Conservation (phyloP, 2,888 invertebrate species). For the Brachypterus glaber region DNA sequence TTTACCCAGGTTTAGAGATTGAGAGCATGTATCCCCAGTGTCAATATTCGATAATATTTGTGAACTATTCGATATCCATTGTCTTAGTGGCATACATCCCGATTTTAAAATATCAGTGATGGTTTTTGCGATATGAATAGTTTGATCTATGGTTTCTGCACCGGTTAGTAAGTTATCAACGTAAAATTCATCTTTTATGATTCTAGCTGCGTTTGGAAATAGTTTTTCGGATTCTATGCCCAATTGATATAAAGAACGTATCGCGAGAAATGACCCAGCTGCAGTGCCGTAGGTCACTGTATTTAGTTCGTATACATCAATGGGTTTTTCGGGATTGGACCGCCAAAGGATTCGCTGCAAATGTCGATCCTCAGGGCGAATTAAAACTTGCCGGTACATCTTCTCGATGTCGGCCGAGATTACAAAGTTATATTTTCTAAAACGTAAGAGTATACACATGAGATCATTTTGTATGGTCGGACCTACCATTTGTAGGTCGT, state of each 20-base stretch:
- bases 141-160: neutral
- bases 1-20: neutral
- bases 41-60: slow-evolving; percentile 5
- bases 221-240: slow-evolving; percentile 1
- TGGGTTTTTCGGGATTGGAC: neutral
- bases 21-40: neutral
- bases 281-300: slow-evolving; percentile 16
- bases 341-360: slow-evolving; percentile 14
- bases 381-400: slow-evolving; percentile 14
- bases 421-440: slow-evolving; percentile 14
- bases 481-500: slow-evolving; percentile 11
- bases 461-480: slow-evolving; percentile 14
- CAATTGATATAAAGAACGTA: slow-evolving; percentile 12
- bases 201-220: slow-evolving; percentile 3
- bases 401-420: slow-evolving; percentile 14
- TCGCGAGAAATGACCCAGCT: slow-evolving; percentile 14
- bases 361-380: slow-evolving; percentile 2
- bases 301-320: slow-evolving; percentile 12
- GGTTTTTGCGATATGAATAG: neutral
- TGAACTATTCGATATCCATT: slow-evolving; percentile 6
- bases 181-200: slow-evolving; percentile 10
- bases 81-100: neutral
- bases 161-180: slow-evolving; percentile 11
- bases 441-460: slow-evolving; percentile 9
- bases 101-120: neutral